A percentile compares a stretch with the other conserved stretches of the same genome.
Conservation (phyloP, 2,797 vertebrate species). For the Lerista edwardsae region DNA sequence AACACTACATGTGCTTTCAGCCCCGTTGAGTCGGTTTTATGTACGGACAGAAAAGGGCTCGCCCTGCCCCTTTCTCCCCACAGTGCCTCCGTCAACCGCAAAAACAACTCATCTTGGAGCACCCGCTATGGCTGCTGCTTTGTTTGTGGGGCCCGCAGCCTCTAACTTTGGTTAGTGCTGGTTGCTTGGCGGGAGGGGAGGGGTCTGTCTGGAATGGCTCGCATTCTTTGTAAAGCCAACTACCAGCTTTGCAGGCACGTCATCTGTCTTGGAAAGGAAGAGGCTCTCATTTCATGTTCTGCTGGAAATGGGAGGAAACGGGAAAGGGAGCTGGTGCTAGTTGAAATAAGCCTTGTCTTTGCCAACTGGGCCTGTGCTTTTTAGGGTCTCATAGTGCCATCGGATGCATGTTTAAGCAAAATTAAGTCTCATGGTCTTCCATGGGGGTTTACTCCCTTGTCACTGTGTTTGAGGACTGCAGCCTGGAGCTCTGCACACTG, state of each 20-base stretch:
- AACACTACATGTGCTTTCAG: background rate
- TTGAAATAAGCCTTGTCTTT: slow-evolving; percentile 2
- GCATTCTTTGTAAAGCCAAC: background rate
- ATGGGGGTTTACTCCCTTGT: no score
- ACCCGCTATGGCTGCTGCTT: no score
- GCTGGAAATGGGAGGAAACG: background rate
- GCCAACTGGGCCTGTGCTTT: slow-evolving; percentile 40
- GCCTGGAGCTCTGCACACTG: no score
- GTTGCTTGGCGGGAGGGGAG: background rate
- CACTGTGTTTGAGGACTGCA: no score
- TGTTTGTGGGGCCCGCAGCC: background rate
- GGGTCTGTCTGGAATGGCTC: background rate
- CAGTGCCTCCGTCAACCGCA: background rate
- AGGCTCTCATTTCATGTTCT: background rate
- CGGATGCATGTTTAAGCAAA: no score
- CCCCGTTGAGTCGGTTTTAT: background rate
- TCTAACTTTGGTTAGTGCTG: background rate
- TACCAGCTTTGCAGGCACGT: no score
- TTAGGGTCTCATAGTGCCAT: background rate
- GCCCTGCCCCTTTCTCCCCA: background rate
- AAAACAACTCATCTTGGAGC: no score
- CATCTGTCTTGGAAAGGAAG: background rate
- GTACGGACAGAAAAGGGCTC: background rate
- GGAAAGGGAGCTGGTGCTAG: background rate
- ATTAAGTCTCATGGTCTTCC: no score